Percentiles rank a stretch among this genome's conserved stretches.
Evolutionary conservation across 1,140 invertebrate species (phyloP).

Genomic region (Paracyclopina nana): DNA sequence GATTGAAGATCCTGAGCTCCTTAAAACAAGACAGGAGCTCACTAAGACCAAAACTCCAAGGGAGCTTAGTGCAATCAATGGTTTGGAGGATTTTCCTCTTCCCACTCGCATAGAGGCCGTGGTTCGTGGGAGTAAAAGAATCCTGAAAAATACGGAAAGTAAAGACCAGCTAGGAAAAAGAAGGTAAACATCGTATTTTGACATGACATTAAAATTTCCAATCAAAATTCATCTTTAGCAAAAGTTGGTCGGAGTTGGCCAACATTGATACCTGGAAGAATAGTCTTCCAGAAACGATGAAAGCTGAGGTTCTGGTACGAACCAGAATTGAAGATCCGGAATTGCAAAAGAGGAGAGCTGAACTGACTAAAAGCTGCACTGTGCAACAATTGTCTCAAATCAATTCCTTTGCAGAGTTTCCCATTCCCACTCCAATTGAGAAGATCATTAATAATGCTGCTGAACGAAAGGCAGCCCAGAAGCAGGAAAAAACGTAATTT

Average conservation of each 20-base stretch:
- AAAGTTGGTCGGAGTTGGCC: background rate
- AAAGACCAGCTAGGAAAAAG: slow-evolving; percentile 7
- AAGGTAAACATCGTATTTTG: too few relatives aligned
- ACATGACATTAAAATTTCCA: background rate
- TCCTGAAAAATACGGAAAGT: background rate
- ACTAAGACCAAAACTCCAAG: slow-evolving; percentile 7
- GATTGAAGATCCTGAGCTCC: slow-evolving; percentile 4
- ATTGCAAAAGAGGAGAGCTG: slow-evolving; percentile 1
- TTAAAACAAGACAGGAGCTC: slow-evolving; percentile 5
- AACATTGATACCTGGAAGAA: background rate
- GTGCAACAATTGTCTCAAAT: slow-evolving; percentile 7
- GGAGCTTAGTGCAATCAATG: slow-evolving; percentile 1
- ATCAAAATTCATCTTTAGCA: background rate
- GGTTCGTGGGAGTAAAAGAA: background rate
- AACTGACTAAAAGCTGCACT: background rate
- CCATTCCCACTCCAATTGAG: slow-evolving; percentile 8
- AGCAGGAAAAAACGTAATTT: background rate
- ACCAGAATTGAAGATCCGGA: slow-evolving; percentile 4
- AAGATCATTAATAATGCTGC: slow-evolving; percentile 10
- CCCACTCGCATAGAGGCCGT: slow-evolving; percentile 1
- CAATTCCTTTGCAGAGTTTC: slow-evolving; percentile 3
- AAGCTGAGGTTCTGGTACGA: slow-evolving; percentile 8
- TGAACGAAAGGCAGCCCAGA: too few relatives aligned
- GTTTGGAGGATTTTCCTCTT: slow-evolving; percentile 12
- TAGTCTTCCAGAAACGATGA: slow-evolving; percentile 4